Evolutionary conservation across 2,888 invertebrate species (phyloP).

Genomic region (Pollenia angustigena): DNA sequence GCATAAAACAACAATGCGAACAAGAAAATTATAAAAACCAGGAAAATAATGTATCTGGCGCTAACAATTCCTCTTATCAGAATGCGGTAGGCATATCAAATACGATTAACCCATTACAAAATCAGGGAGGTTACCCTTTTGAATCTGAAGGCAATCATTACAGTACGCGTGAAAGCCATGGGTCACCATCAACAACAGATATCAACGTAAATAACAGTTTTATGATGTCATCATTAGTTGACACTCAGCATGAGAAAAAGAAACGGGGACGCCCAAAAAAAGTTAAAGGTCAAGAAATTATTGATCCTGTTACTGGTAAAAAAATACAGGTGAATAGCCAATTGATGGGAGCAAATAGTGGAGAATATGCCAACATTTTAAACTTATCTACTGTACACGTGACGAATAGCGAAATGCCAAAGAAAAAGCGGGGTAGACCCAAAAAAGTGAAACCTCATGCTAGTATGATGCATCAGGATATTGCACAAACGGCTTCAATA

Average conservation of each 20-base stretch:
- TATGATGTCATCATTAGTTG: slow-evolving; percentile 60
- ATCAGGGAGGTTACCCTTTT: slow-evolving; percentile 44
- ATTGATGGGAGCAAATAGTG: slow-evolving; percentile 82
- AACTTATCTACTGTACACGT: slow-evolving; percentile 81
- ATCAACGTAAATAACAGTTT: slow-evolving; percentile 43
- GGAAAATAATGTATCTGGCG: slow-evolving; percentile 23
- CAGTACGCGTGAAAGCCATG: slow-evolving; percentile 37
- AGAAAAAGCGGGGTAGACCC: slow-evolving; percentile 94
- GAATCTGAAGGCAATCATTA: slow-evolving; percentile 43
- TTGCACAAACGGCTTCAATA: slow-evolving; percentile 84
- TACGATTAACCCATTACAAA: slow-evolving; percentile 46
- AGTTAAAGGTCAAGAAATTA: slow-evolving; percentile 79
- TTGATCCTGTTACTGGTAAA: slow-evolving; percentile 87
- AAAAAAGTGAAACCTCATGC: slow-evolving; percentile 90
- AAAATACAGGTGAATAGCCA: slow-evolving; percentile 73
- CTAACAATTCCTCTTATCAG: slow-evolving; percentile 19
- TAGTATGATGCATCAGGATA: slow-evolving; percentile 82
- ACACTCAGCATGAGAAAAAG: slow-evolving; percentile 89
- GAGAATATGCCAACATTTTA: slow-evolving; percentile 82
- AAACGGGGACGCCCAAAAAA: slow-evolving; percentile 96
- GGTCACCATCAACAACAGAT: slow-evolving; percentile 36
- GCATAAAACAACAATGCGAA: slow-evolving; percentile 87
- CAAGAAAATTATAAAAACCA: slow-evolving; percentile 82
- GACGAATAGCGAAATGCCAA: slow-evolving; percentile 86
- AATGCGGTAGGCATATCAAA: slow-evolving; percentile 35